A percentile compares a stretch with the other conserved stretches of the same genome.
Evolutionary conservation across 2,888 invertebrate species (phyloP).

Genomic region (Neoitamus cyanurus): DNA sequence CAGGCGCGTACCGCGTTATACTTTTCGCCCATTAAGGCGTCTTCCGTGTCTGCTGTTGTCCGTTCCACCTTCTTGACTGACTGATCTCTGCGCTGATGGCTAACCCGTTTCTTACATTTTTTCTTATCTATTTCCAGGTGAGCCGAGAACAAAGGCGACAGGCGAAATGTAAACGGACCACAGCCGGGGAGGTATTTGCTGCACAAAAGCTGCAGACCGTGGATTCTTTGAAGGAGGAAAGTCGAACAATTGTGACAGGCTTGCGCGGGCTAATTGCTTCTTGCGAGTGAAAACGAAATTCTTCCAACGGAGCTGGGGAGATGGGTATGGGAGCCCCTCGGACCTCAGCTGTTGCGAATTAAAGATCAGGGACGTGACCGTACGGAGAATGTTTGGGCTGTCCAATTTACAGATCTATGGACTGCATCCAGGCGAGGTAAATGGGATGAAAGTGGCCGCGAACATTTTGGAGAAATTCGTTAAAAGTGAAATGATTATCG

Average conservation of each 20-base stretch:
- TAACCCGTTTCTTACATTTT: background rate
- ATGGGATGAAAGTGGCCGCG: slow-evolving; percentile 57
- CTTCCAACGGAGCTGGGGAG: background rate
- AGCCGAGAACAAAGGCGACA: slow-evolving; percentile 15
- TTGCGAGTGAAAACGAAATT: slow-evolving; percentile 39
- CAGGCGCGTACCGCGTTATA: background rate
- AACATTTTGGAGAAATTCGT: slow-evolving; percentile 63
- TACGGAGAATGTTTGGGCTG: slow-evolving; percentile 61
- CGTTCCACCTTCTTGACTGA: background rate
- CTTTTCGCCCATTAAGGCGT: slow-evolving; percentile 16
- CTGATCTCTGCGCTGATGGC: background rate
- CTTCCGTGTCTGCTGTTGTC: background rate
- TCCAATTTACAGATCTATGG: slow-evolving; percentile 63
- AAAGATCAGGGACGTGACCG: slow-evolving; percentile 16
- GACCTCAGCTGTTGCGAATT: background rate
- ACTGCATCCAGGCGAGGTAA: slow-evolving; percentile 55
- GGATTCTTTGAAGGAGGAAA: background rate
- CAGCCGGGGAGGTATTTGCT: background rate
- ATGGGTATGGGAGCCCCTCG: background rate
- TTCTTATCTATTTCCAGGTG: background rate
- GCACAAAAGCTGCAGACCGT: background rate
- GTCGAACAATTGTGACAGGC: background rate
- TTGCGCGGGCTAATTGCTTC: background rate
- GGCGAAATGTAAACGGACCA: slow-evolving; percentile 17
- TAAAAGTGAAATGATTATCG: slow-evolving; percentile 60